Evolutionary conservation across 2,888 invertebrate species (phyloP), one percentile per base, ranked within the genome.

Genomic region (Brachyptera putata): DNA sequence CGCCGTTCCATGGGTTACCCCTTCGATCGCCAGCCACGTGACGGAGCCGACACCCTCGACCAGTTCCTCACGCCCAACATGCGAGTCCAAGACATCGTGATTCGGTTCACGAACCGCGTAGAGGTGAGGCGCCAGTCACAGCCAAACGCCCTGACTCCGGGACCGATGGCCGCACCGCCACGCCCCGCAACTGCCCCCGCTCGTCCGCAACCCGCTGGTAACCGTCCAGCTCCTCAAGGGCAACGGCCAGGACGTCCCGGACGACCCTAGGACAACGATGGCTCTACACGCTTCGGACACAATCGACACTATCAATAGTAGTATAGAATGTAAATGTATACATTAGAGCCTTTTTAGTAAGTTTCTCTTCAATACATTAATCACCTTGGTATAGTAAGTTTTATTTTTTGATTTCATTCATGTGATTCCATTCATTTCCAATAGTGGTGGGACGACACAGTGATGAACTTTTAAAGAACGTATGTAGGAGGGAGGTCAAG

Each of bases 1-100:
- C 80, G 81, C 36, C 82, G 89, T 59, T 74, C 89, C 4, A 93
- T 93, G 92, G 93, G 93, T 48, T 93, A 80, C 77, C 93, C 93
- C 11, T 86, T 87, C 79, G 86, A 87, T 73, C 77, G 87, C 18
- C 76, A 80, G 61, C 80, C 84, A n/a, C 77, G 83, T 1, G 70
- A 73, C 24, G 79, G 80, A 1, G 84, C 81, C 58, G 75, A 77
- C 68, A 79, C 78, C 1, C 74, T 91, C 43, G 66, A 72, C 0
- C 83, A 86, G 71, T 91, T 91, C 79, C 73, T 89, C n/a, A 81
- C 85, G 1, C 76, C 82, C 1, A 91, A 91, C 71, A 90, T 91
- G 90, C 75, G 77, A 3, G 78, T 82, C 2, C 78, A 80, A 39
- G 84, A 86, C 66, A 73, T 89, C 56, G 79, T 75, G 13, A 82